Percentiles rank a stretch among this genome's conserved stretches.
These are phyloP conservation scores for Amphiura filiformis DNA, from an alignment of 35 echinoderm and acorn worm genomes.

Conservation along the genomic window DNA sequence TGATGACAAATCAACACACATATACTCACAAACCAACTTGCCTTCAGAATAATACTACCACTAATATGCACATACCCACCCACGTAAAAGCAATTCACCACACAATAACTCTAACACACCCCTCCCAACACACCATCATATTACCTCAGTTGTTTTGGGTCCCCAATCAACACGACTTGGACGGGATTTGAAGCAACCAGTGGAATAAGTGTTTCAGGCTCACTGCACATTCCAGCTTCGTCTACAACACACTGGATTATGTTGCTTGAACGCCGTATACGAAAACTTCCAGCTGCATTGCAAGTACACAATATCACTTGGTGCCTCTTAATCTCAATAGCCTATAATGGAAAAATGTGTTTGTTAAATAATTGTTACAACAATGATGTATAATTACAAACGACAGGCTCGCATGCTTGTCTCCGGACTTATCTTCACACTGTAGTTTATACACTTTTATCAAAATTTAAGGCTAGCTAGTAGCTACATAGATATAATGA, in stretches of 20 bases:
- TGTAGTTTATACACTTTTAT: neutral
- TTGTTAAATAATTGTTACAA: neutral
- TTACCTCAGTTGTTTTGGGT: conserved; percentile 94
- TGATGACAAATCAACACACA: too few relatives aligned
- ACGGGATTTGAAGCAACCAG: conserved; percentile 31
- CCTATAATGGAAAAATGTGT: neutral
- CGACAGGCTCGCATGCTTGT: too few relatives aligned
- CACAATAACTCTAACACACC: neutral
- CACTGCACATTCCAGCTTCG: conserved; percentile 83
- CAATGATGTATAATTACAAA: too few relatives aligned
- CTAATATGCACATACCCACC: neutral
- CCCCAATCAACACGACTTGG: conserved; percentile 85
- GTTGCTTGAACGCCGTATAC: neutral
- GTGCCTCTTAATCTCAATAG: conserved; percentile 47
- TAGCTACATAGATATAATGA: neutral
- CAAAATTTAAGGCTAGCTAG: neutral
- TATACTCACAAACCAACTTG: too few relatives aligned
- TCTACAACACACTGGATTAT: conserved; percentile 68
- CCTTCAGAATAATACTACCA: neutral
- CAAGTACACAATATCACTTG: conserved; percentile 68
- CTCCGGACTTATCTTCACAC: neutral
- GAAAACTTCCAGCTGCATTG: conserved; percentile 40
- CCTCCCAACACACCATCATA: neutral
- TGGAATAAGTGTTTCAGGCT: conserved; percentile 67
- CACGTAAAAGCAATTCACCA: neutral